Evolutionary conservation across 2,113 vertebrate species (phyloP), one percentile per base, ranked within the genome.

Genomic region (Scortum barcoo): DNA sequence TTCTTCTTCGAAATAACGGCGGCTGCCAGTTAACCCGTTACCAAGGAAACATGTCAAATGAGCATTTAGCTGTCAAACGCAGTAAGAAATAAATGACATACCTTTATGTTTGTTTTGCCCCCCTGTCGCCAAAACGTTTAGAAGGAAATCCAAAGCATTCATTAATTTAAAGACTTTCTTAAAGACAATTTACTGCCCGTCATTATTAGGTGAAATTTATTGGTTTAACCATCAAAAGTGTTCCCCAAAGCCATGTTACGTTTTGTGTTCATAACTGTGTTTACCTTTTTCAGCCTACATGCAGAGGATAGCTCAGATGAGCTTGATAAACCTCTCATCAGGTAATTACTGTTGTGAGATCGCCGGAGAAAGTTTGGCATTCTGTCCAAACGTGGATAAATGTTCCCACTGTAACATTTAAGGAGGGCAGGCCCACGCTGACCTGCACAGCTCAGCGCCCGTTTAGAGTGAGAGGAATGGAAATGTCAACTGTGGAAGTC

Each of bases 401-500:
- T 77, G 51, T 19, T 85, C 67, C 57, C 58, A 42, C 56, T 56
- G 58, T 83, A 91, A 88, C 86, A 90, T 87, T 92, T 90, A 86
- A 73, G 22, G 72, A 72, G 80, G 76, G 30, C 51, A 24, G 69
- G 53, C 46, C 24, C 20, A 54, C 3, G 68, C n/a, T 85, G 90
- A 85, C 86, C 67, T 72, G 40, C 71, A 73, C 85, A 51, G 50
- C 38, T 81, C 53, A 73, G 44, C 72, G 70, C 56, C 22, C 12
- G 57, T 80, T 87, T 56, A 82, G 76, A 80, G 67, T 4, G 51
- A 66, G 80, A 68, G 85, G 48, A 63, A 84, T 70, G 60, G 75
- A 90, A 91, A 92, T 92, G 85, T 90, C 86, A 91, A 51, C 63
- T 11, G 54, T 8, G 66, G 72, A 73, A 85, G 60, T 79, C 81